These are phyloP conservation scores for Habroteleia sp. DNA, from an alignment of 2,888 invertebrate genomes.

Conservation along the genomic window DNA sequence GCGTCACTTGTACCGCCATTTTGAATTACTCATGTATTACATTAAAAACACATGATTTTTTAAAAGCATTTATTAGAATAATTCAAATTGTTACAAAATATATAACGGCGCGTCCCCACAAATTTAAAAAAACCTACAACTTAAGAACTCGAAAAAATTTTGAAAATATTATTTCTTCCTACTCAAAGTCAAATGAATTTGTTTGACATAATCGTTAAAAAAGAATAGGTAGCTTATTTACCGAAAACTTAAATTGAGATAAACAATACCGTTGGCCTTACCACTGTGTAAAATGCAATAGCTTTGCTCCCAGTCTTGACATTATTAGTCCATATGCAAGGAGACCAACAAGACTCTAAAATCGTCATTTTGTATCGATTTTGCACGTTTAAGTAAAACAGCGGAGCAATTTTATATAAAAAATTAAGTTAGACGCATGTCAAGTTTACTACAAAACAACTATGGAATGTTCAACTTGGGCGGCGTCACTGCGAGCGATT, in stretches of 20 bases:
- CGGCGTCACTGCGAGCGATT: slow-evolving; percentile 60
- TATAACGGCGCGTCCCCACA: no score
- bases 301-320: slow-evolving; percentile 89
- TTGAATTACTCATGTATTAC: slow-evolving; percentile 9
- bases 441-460: slow-evolving; percentile 14
- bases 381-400: slow-evolving; percentile 2
- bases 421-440: slow-evolving; percentile 36
- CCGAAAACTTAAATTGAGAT: not conserved
- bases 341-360: slow-evolving; percentile 92
- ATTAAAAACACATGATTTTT: slow-evolving; percentile 5
- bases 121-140: no score
- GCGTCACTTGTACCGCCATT: slow-evolving; percentile 42
- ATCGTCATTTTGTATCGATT: slow-evolving; percentile 84
- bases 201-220: no score
- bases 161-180: no score
- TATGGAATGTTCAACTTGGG: slow-evolving; percentile 51
- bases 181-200: no score
- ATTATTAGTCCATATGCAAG: slow-evolving; percentile 91
- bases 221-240: no score
- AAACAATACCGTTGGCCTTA: slow-evolving; percentile 71
- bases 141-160: no score
- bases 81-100: no score
- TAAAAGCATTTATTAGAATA: no score
- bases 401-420: not conserved
- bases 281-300: slow-evolving; percentile 89